Evolutionary conservation across 2,113 vertebrate genomes (phyloP).

Genomic region (Reinhardtius hippoglossoides): DNA sequence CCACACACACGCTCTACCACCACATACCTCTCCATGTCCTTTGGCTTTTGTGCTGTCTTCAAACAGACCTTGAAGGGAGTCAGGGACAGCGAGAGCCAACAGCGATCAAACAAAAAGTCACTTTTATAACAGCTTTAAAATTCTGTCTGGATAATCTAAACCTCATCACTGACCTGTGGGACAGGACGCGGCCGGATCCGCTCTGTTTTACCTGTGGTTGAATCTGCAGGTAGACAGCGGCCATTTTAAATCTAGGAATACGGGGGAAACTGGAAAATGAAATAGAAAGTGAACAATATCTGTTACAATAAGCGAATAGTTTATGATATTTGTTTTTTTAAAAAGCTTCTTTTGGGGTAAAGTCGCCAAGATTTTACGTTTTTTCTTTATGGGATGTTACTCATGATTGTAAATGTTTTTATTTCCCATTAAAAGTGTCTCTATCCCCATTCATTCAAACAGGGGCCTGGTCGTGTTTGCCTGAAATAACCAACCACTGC

Average conservation of each 20-base stretch:
- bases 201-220: background rate
- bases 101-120: constrained; percentile 60
- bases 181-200: constrained; percentile 30
- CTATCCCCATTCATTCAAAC: background rate
- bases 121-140: constrained; percentile 72
- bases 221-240: background rate
- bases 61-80: constrained; percentile 68
- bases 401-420: no score
- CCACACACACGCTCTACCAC: constrained; percentile 7
- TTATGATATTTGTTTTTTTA: no score
- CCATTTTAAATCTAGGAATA: background rate
- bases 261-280: background rate
- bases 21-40: constrained; percentile 3
- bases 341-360: no score
- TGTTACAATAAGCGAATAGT: no score
- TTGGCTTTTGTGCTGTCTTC: constrained; percentile 41
- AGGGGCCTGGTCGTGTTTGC: background rate
- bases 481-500: background rate
- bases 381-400: no score
- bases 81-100: constrained; percentile 41
- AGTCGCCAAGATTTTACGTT: no score
- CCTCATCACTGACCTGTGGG: constrained; percentile 40
- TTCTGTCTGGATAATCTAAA: constrained; percentile 30
- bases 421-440: no score
- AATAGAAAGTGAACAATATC: no score